Conservation (phyloP, 2,113 vertebrate genomes). For the Lepisosteus oculatus region DNA sequence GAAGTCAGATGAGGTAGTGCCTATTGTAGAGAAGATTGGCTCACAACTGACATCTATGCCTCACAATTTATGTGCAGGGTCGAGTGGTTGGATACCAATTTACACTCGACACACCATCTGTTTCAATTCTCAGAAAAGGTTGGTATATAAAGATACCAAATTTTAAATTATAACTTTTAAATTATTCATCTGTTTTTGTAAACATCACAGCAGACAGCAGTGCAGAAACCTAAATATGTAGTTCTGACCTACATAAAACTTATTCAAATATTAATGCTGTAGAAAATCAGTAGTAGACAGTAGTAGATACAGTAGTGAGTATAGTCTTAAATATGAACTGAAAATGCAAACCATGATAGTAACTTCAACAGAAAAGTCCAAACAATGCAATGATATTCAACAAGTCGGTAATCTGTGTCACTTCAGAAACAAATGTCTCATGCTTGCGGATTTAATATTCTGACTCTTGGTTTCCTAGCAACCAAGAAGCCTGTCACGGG, state of each 20-base stretch:
- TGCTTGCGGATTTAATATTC: conserved; percentile 2
- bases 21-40: background rate
- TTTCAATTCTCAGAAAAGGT: background rate
- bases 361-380: conserved; percentile 29
- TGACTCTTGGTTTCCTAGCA: conserved; percentile 49
- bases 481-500: conserved; percentile 28
- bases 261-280: no score
- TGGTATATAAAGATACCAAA: no score
- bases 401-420: conserved; percentile 39
- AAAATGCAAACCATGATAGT: background rate
- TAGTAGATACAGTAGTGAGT: no score
- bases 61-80: background rate
- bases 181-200: no score
- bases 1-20: background rate
- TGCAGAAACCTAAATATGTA: no score
- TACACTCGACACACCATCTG: conserved; percentile 1
- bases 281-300: no score
- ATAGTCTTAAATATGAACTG: no score
- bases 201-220: no score
- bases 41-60: background rate
- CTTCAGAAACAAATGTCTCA: background rate
- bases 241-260: no score
- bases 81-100: background rate
- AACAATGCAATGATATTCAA: conserved; percentile 29
- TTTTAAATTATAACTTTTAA: no score